Conservation (phyloP, 37 sponge, comb jelly and placozoan genomes). For the Oscarella lobularis region DNA sequence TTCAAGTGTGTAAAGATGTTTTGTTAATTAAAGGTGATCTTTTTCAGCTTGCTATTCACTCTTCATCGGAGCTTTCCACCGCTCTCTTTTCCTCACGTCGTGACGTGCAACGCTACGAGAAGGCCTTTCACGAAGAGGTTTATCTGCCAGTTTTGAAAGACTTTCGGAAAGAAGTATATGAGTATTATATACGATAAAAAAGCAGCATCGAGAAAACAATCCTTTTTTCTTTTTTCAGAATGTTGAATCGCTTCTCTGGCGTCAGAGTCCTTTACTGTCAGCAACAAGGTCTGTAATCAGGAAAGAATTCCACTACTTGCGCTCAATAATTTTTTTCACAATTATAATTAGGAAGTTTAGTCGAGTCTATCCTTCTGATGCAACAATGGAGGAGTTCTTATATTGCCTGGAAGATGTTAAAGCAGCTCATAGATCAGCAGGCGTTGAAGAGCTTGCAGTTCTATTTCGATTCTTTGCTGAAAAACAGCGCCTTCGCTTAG, state of each 20-base stretch:
- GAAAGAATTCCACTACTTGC: not conserved
- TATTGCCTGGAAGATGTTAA: not conserved
- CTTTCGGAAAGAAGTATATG: not conserved
- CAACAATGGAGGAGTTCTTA: not conserved
- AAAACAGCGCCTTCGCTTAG: not conserved
- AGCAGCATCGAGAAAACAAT: not conserved
- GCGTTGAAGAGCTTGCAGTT: not conserved
- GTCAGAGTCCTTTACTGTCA: not conserved
- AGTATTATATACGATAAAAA: not conserved
- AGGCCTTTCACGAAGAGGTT: not conserved
- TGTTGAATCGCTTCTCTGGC: slow-evolving; percentile 1
- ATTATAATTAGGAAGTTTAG: not conserved
- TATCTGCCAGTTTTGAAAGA: not conserved
- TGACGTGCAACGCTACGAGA: not conserved
- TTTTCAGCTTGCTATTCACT: no score
- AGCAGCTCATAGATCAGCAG: not conserved
- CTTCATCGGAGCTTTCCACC: no score
- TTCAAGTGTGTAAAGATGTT: not conserved
- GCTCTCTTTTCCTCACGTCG: not conserved
- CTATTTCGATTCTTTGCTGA: not conserved
- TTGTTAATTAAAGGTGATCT: no score
- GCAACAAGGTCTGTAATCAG: not conserved
- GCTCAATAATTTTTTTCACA: not conserved
- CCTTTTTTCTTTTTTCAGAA: not conserved
- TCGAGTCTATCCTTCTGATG: not conserved